Conservation (phyloP, 2,113 vertebrate species). For the Antennarius striatus region DNA sequence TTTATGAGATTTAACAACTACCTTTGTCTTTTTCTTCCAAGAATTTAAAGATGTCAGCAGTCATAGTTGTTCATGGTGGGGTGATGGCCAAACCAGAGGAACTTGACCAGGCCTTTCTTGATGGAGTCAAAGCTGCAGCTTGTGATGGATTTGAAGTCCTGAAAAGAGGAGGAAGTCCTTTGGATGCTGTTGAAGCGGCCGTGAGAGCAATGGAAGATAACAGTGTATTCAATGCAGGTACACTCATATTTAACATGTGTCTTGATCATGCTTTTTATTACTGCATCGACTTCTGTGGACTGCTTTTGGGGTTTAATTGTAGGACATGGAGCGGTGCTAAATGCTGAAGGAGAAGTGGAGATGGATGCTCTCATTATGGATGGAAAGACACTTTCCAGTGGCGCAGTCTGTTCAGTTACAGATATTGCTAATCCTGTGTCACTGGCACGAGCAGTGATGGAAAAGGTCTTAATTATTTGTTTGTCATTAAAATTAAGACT, state of each 20-base stretch:
- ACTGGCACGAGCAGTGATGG: conserved; percentile 84
- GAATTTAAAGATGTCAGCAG: conserved; percentile 61
- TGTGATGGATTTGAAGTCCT: conserved; percentile 54
- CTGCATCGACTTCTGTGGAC: neutral
- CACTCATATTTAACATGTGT: neutral
- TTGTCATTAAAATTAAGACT: too few species aligned
- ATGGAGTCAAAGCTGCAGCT: conserved; percentile 68
- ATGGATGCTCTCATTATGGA: conserved; percentile 89
- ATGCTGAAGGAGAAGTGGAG: conserved; percentile 82
- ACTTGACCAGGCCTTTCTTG: conserved; percentile 60
- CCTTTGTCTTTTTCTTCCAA: conserved; percentile 19
- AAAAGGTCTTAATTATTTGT: conserved; percentile 69
- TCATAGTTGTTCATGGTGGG: conserved; percentile 77
- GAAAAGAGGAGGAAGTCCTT: conserved; percentile 54
- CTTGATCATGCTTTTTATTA: neutral
- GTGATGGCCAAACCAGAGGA: conserved; percentile 74
- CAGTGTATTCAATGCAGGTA: conserved; percentile 71
- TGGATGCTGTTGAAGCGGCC: conserved; percentile 73
- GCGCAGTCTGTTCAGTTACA: conserved; percentile 84
- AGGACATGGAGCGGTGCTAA: conserved; percentile 85
- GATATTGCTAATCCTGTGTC: conserved; percentile 82
- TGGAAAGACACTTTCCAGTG: conserved; percentile 81
- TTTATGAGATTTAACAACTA: too few species aligned
- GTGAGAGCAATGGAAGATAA: conserved; percentile 78
- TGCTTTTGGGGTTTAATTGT: conserved; percentile 8